Base-by-base conservation (phyloP, 1,140 invertebrate genomes). In the Hyphantria cunea region DNA sequence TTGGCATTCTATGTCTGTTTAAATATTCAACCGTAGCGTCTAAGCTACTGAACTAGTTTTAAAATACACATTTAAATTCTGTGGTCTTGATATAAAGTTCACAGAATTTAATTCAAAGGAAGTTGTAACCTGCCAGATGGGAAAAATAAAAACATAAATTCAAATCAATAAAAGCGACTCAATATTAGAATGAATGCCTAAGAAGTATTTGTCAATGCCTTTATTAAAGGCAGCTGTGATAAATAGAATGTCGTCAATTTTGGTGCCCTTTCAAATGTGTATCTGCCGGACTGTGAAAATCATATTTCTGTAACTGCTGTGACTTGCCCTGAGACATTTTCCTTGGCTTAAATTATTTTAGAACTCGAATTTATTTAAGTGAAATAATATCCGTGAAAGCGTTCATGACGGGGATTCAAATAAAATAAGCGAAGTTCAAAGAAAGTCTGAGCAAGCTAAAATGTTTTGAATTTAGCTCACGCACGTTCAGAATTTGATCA, bases 201-300 rank as follows among this genome's bases (percentile, higher is more conserved):
- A 48, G 32, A 48, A 55, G 41, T 48, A 42, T 37, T 55, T 39
- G 47, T 56, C 54, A 56, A 56, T 56, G 47, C 14, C 54, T 47
- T 56, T 48, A 56, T 56, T 56, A 45, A 47, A 56, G 54, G 42
- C 32, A 56, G 34, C 54, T 47, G 13, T 25, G 44, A 56, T 56
- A 56, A 56, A 45, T 56, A 37, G 44, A 8, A n/a, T 13, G 39
- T 25, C 54, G 17, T 31, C 12, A 14, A 17, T 56, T 48, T 56
- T 56, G 41, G 42, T 17, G 54, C 47, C 31, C 54, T 48, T 56
- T 47, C 54, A 56, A 47, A 56, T 56, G 45, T 48, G 32, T 56
- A 56, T 48, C 44, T 42, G 37, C 47, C 54, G 54, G 44, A 56
- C 54, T 37, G 54, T 37, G 44, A 48, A 56, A 56, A 56, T 56